Conservation (phyloP, 2,113 vertebrate species). For the Rhea pennata region DNA sequence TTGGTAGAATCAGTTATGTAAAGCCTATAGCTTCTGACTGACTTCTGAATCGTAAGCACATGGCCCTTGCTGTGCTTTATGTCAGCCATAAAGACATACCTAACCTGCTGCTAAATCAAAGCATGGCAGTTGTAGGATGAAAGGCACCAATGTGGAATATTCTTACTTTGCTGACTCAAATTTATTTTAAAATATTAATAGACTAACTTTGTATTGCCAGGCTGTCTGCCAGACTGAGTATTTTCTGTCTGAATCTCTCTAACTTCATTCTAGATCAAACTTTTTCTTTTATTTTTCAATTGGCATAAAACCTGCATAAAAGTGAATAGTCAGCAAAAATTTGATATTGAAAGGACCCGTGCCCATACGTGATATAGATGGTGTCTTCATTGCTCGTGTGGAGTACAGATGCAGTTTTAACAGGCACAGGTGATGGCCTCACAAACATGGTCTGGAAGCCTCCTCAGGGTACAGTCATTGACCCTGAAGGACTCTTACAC, state of each 20-base stretch:
- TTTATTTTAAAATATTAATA: slow-evolving; percentile 44
- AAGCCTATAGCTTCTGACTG: not conserved
- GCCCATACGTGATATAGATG: not conserved
- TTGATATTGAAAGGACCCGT: not conserved
- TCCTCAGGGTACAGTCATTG: not conserved
- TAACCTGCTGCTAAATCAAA: not conserved
- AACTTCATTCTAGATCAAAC: not conserved
- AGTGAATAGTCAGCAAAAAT: not conserved
- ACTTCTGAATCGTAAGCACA: not conserved
- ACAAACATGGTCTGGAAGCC: not conserved
- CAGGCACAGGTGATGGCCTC: accelerated
- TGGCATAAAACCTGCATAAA: not conserved
- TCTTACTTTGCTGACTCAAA: not conserved
- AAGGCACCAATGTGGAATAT: not conserved
- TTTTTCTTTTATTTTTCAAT: not conserved
- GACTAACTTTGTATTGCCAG: not conserved
- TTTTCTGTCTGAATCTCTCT: not conserved
- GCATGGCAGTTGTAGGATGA: not conserved
- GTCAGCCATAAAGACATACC: not conserved
- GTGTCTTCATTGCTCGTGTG: not conserved
- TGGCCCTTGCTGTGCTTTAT: not conserved
- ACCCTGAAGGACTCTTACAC: not conserved
- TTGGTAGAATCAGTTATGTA: not conserved
- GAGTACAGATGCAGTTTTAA: not conserved
- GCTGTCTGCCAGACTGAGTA: not conserved